Evolutionary conservation across 2,797 vertebrate genomes (phyloP).

Genomic region (Astyanax mexicanus): DNA sequence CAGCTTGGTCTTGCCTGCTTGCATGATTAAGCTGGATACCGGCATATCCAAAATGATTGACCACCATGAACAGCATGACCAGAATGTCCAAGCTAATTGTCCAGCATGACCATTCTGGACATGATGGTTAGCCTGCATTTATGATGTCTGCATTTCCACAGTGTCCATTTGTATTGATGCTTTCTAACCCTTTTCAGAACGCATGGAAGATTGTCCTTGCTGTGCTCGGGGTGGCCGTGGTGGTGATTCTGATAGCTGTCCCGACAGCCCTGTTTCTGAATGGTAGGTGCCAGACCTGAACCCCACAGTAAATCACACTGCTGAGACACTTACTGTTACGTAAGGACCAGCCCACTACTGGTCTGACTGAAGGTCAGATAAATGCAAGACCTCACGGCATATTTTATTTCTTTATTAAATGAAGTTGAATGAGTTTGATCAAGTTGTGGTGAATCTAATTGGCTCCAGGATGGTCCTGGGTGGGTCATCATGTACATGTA

Average conservation of each 20-base stretch:
- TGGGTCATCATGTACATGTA: no score
- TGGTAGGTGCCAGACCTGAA: conserved; percentile 63
- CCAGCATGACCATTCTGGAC: no score
- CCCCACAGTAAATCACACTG: neutral
- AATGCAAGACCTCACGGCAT: no score
- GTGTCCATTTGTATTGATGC: neutral
- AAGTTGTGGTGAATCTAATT: neutral
- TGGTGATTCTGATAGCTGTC: conserved; percentile 75
- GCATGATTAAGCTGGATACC: no score
- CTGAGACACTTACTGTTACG: no score
- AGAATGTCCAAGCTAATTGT: no score
- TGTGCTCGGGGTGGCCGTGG: conserved; percentile 65
- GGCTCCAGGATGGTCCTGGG: no score
- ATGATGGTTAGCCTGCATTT: no score
- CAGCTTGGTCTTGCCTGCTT: no score
- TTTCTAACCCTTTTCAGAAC: conserved; percentile 39
- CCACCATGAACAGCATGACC: no score
- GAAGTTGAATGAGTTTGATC: neutral
- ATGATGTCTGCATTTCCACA: no score
- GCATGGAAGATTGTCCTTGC: conserved; percentile 73
- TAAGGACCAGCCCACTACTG: neutral
- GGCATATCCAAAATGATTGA: no score
- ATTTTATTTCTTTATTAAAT: neutral
- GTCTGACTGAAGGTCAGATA: neutral
- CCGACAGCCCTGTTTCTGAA: conserved; percentile 73